A percentile compares a stretch with the other conserved stretches of the same genome.
Evolutionary conservation across 2,888 invertebrate genomes (phyloP).

Genomic region (Nemoura dubitans): DNA sequence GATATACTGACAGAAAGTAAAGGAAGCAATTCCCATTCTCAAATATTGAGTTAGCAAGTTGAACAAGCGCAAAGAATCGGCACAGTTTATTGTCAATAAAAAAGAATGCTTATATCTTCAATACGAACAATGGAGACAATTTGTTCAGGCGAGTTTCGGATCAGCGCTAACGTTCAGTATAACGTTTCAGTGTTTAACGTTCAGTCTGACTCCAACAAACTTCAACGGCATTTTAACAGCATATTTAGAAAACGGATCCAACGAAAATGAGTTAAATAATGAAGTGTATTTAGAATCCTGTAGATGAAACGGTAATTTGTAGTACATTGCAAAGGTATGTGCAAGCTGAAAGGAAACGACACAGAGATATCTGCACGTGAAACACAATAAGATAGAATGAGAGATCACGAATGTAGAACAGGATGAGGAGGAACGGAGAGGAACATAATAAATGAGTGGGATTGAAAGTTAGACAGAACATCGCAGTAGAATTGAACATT

Average conservation of each 20-base stretch:
- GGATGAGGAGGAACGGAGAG: conserved; percentile 9
- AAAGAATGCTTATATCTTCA: not conserved
- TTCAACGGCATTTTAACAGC: not conserved
- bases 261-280: conserved; percentile 28
- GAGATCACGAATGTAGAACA: not conserved
- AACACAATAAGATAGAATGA: conserved; percentile 23
- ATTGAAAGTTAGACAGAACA: conserved; percentile 41
- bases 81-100: not conserved
- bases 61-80: not conserved
- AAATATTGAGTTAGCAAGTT: not conserved
- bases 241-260: conserved; percentile 1
- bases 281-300: conserved; percentile 17
- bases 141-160: not conserved
- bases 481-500: conserved; percentile 39
- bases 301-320: conserved; percentile 12
- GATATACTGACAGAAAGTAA: not conserved
- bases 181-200: too few species aligned
- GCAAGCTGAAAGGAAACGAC: not conserved
- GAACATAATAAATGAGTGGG: conserved; percentile 35
- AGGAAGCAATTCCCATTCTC: not conserved
- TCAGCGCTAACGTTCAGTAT: not conserved
- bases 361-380: conserved; percentile 15
- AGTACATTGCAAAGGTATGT: not conserved
- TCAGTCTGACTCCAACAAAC: not conserved
- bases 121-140: not conserved